Base-by-base conservation (phyloP, 2,797 vertebrate species). In the Ptychobarbus kaznakovi region DNA sequence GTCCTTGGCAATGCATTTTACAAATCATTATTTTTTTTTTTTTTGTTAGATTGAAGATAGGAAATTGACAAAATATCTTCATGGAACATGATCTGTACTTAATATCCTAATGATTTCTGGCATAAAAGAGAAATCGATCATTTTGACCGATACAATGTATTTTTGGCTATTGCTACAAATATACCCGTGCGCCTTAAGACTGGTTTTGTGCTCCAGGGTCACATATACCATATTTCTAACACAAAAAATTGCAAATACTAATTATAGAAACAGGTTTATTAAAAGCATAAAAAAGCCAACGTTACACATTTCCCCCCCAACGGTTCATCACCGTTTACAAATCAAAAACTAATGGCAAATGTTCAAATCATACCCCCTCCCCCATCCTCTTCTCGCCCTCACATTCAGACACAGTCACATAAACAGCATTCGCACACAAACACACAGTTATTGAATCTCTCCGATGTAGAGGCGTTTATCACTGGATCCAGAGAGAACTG, bases 381-480 rank as follows among this genome's bases (percentile, higher is more conserved):
- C 20, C 63, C 32, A 73, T 11, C 83, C 35, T 63, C 46, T 63
- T 44, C 68, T 66, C 80, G 46, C 53, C 42, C 65, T 75, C 40
- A 51, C 83, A 81, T 74, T 74, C 80, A 81, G 61, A 69, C 73
- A 51, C 72, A 75, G 75, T 10, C 65, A 46, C 28, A 25, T 12
- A 35, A 65, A 51, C 25, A 49, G 22, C 46, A 53, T 49, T 22
- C 46, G 15, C 77, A 53, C 73, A n/a, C 53, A 66, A 44, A 77
- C n/a, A 63, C 46, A 9, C 90, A 42, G 25, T 80, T 97, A 99
- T 92, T 98, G 97, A 93, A 99, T 99, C 92, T 99, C 98, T 81
- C 98, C 98, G 95, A 99, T 97, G 89, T 99, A 99, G 28, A 99
- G 96, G 20, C 98, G 96, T 91, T 99, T 99, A 94, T 99, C 98